A percentile compares a stretch with the other conserved stretches of the same genome.
phyloP scores from a whole-genome alignment of 2,113 vertebrate species.

The Pluvianellus socialis region DNA sequence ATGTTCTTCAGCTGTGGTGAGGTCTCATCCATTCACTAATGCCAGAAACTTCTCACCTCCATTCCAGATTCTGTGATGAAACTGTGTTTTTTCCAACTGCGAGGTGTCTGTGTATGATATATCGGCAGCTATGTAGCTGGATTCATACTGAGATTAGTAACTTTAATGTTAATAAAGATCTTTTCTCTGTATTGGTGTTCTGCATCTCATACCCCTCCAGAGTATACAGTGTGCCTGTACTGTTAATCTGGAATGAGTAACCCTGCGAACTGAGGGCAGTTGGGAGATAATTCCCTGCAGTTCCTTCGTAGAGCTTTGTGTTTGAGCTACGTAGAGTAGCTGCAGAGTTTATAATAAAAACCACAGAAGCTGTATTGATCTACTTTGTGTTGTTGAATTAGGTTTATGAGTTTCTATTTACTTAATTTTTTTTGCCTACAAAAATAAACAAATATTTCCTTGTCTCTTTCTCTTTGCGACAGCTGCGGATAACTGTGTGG shows the following conservation, averaged over 20 bases:
- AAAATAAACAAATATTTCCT: background rate
- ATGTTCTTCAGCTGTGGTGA: background rate
- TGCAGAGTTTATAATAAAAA: background rate
- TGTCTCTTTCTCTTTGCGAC: conserved; percentile 22
- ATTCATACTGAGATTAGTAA: background rate
- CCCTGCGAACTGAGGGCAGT: background rate
- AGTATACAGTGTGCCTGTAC: rapidly evolving
- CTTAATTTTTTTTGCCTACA: background rate
- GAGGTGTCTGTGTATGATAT: background rate
- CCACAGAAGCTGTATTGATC: background rate
- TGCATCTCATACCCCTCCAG: background rate
- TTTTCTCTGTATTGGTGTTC: rapidly evolving
- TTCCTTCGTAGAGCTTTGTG: background rate
- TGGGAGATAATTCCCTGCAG: background rate
- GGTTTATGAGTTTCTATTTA: background rate
- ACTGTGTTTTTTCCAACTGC: background rate
- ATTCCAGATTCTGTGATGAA: background rate
- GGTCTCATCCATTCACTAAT: background rate
- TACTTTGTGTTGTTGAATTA: background rate
- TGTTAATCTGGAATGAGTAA: background rate
- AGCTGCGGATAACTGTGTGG: conserved; percentile 97
- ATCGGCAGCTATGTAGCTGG: rapidly evolving
- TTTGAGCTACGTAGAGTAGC: background rate
- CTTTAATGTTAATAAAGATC: background rate
- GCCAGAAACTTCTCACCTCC: background rate